These are phyloP conservation scores for Etia nguti DNA, from an alignment of 2,113 vertebrate genomes.

Conservation along the genomic window DNA sequence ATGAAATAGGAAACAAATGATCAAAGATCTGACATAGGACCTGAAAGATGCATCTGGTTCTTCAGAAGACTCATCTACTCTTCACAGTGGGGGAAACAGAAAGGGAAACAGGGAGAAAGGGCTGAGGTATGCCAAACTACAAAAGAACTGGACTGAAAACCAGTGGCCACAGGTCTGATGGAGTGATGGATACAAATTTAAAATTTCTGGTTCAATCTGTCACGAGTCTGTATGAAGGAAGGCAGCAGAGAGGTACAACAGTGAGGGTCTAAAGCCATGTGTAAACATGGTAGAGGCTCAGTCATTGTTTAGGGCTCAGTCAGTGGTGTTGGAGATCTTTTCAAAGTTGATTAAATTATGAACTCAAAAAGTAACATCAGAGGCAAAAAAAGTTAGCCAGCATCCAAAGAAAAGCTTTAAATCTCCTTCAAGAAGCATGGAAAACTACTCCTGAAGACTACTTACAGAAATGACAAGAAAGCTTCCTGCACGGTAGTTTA, in stretches of 20 bases:
- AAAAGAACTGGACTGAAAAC: not conserved
- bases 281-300: not conserved
- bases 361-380: not conserved
- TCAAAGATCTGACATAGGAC: not conserved
- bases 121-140: not conserved
- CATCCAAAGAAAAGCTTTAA: not conserved
- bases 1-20: not conserved
- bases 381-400: not conserved
- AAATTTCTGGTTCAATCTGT: not conserved
- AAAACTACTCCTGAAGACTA: not conserved
- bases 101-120: not conserved
- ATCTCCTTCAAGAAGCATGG: not conserved
- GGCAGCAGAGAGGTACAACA: not conserved
- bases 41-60: not conserved
- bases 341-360: not conserved
- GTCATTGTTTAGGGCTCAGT: not conserved
- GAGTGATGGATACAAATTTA: no score
- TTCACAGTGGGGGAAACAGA: not conserved
- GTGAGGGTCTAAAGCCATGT: not conserved
- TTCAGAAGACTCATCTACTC: not conserved
- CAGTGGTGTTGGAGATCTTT: not conserved
- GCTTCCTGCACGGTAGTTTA: not conserved
- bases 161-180: no score
- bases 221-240: not conserved
- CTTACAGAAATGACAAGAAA: not conserved